phyloP scores from a whole-genome alignment of 2,888 invertebrate species.

The Sturmia bella region DNA sequence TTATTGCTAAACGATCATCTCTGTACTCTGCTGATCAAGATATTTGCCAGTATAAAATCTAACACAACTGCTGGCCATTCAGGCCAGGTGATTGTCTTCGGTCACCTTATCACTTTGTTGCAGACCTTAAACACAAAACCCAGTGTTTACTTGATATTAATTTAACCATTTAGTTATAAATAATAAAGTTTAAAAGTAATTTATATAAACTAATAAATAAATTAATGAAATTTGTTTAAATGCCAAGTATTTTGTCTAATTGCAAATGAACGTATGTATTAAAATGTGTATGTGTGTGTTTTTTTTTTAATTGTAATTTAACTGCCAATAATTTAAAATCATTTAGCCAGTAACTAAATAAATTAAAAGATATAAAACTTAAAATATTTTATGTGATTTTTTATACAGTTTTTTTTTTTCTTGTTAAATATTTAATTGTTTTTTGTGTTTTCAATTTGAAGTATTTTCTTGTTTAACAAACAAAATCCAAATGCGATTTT shows the following conservation, averaged over 20 bases:
- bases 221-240: conserved; percentile 56
- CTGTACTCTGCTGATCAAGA: too few species aligned
- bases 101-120: conserved; percentile 1
- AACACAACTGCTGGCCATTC: too few species aligned
- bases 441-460: conserved; percentile 17
- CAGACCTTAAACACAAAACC: conserved; percentile 11
- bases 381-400: conserved; percentile 63
- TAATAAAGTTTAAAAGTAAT: background rate
- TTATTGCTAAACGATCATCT: too few species aligned
- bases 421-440: conserved; percentile 44
- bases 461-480: conserved; percentile 39
- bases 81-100: too few species aligned
- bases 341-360: conserved; percentile 63
- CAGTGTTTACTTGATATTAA: conserved; percentile 55
- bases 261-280: conserved; percentile 20
- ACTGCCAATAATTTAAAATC: conserved; percentile 76
- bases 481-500: conserved; percentile 42
- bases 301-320: conserved; percentile 69
- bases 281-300: conserved; percentile 7
- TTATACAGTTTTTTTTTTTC: conserved; percentile 21
- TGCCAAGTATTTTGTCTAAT: conserved; percentile 65
- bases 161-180: conserved; percentile 38
- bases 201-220: conserved; percentile 34
- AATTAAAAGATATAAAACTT: conserved; percentile 31
- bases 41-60: too few species aligned